Evolutionary conservation across 2,113 vertebrate species (phyloP), one percentile per base, ranked within the genome.

Genomic region (Monopterus albus): DNA sequence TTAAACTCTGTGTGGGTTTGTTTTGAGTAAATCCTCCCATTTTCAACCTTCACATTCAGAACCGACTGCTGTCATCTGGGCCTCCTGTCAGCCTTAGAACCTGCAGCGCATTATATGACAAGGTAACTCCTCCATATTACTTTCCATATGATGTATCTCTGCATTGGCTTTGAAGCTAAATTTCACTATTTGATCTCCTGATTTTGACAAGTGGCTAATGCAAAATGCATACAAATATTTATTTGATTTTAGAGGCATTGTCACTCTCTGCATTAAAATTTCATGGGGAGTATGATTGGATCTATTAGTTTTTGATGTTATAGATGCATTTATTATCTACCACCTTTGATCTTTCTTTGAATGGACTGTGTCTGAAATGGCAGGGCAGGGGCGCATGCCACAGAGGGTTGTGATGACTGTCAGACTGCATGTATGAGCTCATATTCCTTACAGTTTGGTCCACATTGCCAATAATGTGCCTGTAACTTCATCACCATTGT

Each of bases 1-100:
- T 78, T 74, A 75, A 85, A 78, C 74, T 56, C 52, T 91, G 83
- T 93, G 74, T 92, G 74, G 89, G 78, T 85, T 88, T 92, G 76
- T 90, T 88, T 90, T 90, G 81, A 91, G 90, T 89, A 91, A 90
- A 89, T 82, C 85, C 86, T 91, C 88, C 90, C 86, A 79, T 91
- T 90, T 72, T 91, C 78, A 91, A 91, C 90, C 92, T 92, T 86
- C 89, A 92, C 89, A 93, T 92, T 93, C 92, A 94, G 93, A 94
- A 94, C 86, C 93, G 93, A 53, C 92, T 94, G 92, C 92, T 94
- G 93, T 94, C 93, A 78, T 94, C 93, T 79, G 93, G 91, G 88
- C 92, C 93, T 83, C 92, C 93, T 68, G 90, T 94, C 92, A 94
- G 92, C 92, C 89, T 94, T 91, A 94, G 93, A 92, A 92, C 90